Base-by-base conservation (phyloP, 2,797 vertebrate genomes). In the Lithobates pipiens region DNA sequence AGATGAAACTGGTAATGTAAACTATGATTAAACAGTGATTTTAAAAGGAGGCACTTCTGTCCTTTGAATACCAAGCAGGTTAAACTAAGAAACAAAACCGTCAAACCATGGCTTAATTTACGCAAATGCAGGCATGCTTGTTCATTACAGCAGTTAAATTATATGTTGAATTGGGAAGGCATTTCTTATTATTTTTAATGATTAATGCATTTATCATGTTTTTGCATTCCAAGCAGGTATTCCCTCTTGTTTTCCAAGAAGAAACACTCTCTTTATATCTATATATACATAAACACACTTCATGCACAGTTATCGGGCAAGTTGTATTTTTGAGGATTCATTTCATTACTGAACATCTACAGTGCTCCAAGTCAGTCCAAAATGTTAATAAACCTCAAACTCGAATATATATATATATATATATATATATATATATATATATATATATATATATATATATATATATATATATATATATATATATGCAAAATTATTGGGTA, bases 131-230 rank as follows among this genome's bases (percentile, higher is more conserved):
- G 85, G 83, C 80, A 87, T 61, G 85, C 85, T 87, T 87, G 80
- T 87, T 87, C 80, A 87, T 87, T 87, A 87, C 85, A 69, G 76
- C 85, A 70, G 80, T 87, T 87, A 83, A 87, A 87, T 87, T 87
- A 87, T 79, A 87, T 76, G 70, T 87, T 87, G 76, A 87, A 87
- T 87, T 46, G 81, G 50, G 70, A 79, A 87, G 76, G 80, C 71
- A 87, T 83, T 83, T 87, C 85, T 79, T 76, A 87, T 87, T 83
- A 83, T 83, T 87, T 87, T 80, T 83, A 83, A 83, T 87, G 70
- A 87, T 83, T 87, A 83, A 87, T 87, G 76, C 76, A 78, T 87
- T 83, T 83, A 87, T 87, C 75, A 86, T 83, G 39, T 78, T 86
- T 87, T 79, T 70, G 76, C 70, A 87, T 83, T 83, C 70, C 81